phyloP scores from a whole-genome alignment of 2,888 invertebrate species.

The Uropetala carovei region DNA sequence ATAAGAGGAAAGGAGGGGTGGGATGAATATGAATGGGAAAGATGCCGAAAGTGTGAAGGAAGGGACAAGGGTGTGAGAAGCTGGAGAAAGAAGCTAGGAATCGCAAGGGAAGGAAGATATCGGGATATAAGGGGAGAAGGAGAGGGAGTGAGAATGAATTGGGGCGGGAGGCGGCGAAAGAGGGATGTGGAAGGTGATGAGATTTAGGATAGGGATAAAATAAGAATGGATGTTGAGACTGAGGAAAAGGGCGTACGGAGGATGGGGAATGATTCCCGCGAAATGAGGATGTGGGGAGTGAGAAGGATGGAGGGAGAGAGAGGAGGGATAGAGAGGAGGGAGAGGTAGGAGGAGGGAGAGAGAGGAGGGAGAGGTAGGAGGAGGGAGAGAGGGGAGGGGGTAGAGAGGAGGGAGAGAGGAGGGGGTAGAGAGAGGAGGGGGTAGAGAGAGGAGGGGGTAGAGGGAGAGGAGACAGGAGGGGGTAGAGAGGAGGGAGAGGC shows the following conservation, averaged over 20 bases:
- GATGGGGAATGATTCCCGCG: not conserved
- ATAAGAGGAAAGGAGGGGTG: not conserved
- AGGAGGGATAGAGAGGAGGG: too few relatives aligned
- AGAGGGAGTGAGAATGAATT: too few relatives aligned
- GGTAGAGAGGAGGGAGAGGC: not conserved
- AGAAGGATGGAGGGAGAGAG: too few relatives aligned
- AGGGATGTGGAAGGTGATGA: too few relatives aligned
- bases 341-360: too few relatives aligned
- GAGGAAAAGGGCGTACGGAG: not conserved
- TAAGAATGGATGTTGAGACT: not conserved
- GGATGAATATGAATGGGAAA: not conserved
- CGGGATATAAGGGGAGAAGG: too few relatives aligned
- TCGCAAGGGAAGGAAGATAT: too few relatives aligned
- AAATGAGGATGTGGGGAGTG: not conserved
- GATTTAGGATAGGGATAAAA: too few relatives aligned
- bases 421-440: not conserved
- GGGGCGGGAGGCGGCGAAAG: too few relatives aligned
- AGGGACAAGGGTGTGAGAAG: not conserved
- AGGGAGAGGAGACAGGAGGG: not conserved
- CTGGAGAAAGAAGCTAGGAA: not conserved
- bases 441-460: not conserved
- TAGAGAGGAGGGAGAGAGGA: not conserved
- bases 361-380: not conserved
- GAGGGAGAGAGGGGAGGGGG: not conserved
- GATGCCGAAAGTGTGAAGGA: not conserved